These are phyloP conservation scores for Rhinoptilus africanus DNA, from an alignment of 2,113 vertebrate genomes.

Conservation along the genomic window DNA sequence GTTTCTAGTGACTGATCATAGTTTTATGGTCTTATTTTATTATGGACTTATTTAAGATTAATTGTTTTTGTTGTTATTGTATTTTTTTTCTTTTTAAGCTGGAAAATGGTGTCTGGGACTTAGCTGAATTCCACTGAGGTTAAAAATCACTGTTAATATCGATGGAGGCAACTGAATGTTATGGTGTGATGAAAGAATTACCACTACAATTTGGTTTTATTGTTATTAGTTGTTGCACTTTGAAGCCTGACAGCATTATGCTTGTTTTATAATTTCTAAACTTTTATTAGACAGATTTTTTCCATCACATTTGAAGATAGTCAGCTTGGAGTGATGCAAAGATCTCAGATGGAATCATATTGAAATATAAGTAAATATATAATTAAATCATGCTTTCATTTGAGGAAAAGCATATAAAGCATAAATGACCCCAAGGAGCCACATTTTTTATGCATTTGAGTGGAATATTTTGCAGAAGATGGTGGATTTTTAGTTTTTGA, in stretches of 20 bases:
- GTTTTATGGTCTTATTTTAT: not conserved
- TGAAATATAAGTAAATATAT: not conserved
- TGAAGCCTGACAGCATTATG: not conserved
- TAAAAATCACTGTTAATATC: not conserved
- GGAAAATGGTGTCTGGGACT: not conserved
- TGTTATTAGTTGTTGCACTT: not conserved
- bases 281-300: not conserved
- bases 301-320: not conserved
- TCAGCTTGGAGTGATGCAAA: not conserved
- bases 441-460: not conserved
- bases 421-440: not conserved
- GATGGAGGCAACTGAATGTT: not conserved
- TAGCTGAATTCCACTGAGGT: not conserved
- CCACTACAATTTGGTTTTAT: not conserved
- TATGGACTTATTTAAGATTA: not conserved
- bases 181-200: not conserved
- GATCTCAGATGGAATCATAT: not conserved
- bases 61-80: not conserved
- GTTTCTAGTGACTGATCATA: not conserved
- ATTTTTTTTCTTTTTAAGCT: not conserved
- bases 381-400: not conserved
- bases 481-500: not conserved
- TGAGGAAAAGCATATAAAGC: not conserved
- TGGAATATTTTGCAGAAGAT: not conserved
- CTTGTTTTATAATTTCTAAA: not conserved